Evolutionary conservation across 1,140 invertebrate species (phyloP), one percentile per base, ranked within the genome.

Genomic region (Uloborus diversus): DNA sequence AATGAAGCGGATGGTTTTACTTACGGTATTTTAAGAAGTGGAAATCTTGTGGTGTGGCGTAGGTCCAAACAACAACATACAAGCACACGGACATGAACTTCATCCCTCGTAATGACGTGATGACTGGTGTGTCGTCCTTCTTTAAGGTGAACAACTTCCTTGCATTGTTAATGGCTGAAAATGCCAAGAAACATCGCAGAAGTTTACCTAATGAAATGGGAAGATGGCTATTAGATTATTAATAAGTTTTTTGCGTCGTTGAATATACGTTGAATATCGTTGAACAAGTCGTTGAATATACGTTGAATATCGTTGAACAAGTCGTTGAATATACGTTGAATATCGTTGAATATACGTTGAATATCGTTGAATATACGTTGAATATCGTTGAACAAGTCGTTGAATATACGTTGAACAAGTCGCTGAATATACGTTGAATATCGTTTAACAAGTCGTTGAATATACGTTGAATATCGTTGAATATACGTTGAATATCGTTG

Each of bases 21-120:
- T 79, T 49, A 79, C 76, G 33, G 20, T 61, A 79, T 79, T 79
- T 79, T 2, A 79, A 27, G 27, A 79, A 79, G 20, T 79, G 76
- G n/a, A 61, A 79, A 42, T 79, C 76, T 23, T 69, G 27, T 7
- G 76, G 76, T 17, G 76, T 69, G 2, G 76, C 76, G 17, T 79
- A 79, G 1, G 76, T 79, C 65, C 64, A 79, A 2, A 79, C 62
- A 4, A 79, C 35, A 20, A 79, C 51, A 27, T 79, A 79, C 4
- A 79, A 14, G 7, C 64, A 69, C 17, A 69, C 37, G 5, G 64
- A 49, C 4, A 79, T 23, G 14, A 79, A 57, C 14, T 69, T 79
- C 53, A 79, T 61, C 27, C 76, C 76, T 33, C 76, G 23, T 3
- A 62, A 25, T 25, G 17, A 57, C 2, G n/a, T n/a, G 4, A 79